A percentile compares a stretch with the other conserved stretches of the same genome.
Conservation (phyloP, 2,113 vertebrate genomes). For the Chrysemys picta region DNA sequence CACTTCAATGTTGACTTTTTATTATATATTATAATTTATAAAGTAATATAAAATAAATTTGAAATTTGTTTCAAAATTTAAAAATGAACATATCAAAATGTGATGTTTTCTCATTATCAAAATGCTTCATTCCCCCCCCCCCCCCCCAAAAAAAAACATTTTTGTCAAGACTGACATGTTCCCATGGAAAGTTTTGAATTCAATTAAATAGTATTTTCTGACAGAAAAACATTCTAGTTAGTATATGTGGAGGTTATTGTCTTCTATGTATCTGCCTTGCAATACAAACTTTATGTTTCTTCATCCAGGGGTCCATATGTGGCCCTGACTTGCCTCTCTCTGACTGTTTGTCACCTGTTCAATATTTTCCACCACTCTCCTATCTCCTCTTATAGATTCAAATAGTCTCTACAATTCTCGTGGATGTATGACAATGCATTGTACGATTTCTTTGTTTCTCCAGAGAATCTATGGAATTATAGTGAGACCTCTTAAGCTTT, state of each 20-base stretch:
- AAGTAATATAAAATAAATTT: neutral
- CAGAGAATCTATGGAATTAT: neutral
- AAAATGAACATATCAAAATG: neutral
- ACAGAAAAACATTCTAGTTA: neutral
- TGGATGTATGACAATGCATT: neutral
- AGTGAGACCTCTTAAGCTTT: neutral
- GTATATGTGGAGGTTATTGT: neutral
- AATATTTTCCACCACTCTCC: neutral
- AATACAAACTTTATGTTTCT: fast-evolving
- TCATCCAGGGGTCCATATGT: fast-evolving
- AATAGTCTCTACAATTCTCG: neutral
- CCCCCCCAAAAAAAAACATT: too few species aligned
- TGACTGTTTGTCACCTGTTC: fast-evolving
- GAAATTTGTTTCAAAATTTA: neutral
- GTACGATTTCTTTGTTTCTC: neutral
- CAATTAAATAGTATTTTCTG: neutral
- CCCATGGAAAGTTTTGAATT: neutral
- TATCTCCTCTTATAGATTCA: neutral
- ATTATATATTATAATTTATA: neutral
- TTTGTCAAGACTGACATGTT: neutral
- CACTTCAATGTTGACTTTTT: neutral
- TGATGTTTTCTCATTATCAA: neutral
- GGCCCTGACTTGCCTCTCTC: too few species aligned
- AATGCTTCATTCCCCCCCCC: too few species aligned
- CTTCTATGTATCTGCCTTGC: fast-evolving